Evolutionary conservation across 92 coral and sea anemone species (phyloP), one percentile per base, ranked within the genome.

Genomic region (Siderastrea radians): DNA sequence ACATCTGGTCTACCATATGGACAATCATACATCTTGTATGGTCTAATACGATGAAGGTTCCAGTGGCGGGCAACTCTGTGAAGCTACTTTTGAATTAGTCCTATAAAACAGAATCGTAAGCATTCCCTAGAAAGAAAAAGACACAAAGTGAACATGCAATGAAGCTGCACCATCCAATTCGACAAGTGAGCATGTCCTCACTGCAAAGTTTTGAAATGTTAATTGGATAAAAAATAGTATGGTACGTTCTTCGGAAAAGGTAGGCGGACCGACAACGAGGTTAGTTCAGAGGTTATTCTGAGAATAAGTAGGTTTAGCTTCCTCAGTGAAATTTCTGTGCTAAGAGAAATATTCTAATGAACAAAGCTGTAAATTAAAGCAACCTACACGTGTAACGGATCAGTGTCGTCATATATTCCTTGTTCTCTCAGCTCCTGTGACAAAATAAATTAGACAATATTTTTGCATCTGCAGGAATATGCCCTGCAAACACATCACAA

Each of bases 1-100:
- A 71, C 55, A 15, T 71, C 76, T 71, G 76, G 76, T 49, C 55
- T 71, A 49, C 76, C 76, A 71, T n/a, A n/a, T n/a, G n/a, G 76
- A 7, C 53, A 3, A 12, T 71, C 58, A 8, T 71, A 49, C 52
- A 46, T 71, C 11, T 6, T 46, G 55, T 49, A 71, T 8, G 76
- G 76, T 13, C 76, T 71, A 13, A 71, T 71, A n/a, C 76, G 17
- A 5, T 71, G 76, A 46, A 49, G 52, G 11, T 71, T 71, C 76
- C 76, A 46, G 7, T 46, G 76, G 7, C 76, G 17, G 6, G 76
- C 76, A 6, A 46, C 55, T 46, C 55, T 49, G 54, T 71, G 55
- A 46, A 71, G 76, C 15, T 71, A 53, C 55, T 43, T 49, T 15
- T 47, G 76, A 46, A 71, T 46, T 3, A 71, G 76, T 71, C 46